These are phyloP conservation scores for Podocnemis expansa DNA, from an alignment of 2,113 vertebrate genomes.

Conservation along the genomic window DNA sequence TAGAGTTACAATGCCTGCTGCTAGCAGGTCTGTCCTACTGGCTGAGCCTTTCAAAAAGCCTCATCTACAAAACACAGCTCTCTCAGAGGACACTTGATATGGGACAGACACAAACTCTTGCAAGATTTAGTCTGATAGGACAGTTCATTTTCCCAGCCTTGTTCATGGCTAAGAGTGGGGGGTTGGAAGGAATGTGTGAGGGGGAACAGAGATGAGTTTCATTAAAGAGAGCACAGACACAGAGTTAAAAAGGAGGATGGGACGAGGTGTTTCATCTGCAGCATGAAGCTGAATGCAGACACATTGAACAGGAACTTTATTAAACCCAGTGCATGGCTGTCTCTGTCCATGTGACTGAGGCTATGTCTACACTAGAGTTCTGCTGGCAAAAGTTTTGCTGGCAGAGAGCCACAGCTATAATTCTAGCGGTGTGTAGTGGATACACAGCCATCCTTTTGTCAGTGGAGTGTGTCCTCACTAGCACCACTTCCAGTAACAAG, in stretches of 20 bases:
- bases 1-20: neutral
- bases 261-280: neutral
- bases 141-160: fast-evolving
- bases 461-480: too few relatives aligned
- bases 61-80: fast-evolving
- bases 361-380: too few relatives aligned
- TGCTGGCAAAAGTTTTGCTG: too few relatives aligned
- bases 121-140: neutral
- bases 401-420: too few relatives aligned
- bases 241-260: neutral
- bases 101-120: neutral
- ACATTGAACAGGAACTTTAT: neutral
- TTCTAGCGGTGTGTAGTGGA: too few relatives aligned
- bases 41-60: neutral
- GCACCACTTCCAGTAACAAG: too few relatives aligned
- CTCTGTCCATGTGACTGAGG: neutral
- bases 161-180: neutral
- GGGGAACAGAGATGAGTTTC: neutral
- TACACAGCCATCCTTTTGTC: too few relatives aligned
- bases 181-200: neutral
- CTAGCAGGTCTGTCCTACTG: conserved; percentile 1
- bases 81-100: neutral
- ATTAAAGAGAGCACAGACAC: neutral
- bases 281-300: neutral
- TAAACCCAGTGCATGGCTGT: neutral